Evolutionary conservation across 2,797 vertebrate genomes (phyloP), one percentile per base, ranked within the genome.

Genomic region (Gadopsis marmoratus): DNA sequence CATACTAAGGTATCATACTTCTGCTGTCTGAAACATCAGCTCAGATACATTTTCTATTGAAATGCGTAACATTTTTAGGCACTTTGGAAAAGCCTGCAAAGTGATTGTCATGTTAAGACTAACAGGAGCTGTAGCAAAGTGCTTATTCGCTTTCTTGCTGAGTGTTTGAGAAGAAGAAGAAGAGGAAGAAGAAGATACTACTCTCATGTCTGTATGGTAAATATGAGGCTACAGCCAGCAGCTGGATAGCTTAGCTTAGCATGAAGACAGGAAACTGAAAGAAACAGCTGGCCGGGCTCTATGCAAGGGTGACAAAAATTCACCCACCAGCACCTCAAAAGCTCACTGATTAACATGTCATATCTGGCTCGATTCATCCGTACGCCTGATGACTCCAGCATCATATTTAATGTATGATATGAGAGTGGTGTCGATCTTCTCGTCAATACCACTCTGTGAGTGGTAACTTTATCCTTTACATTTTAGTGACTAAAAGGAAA

Each of bases 31-130:
- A 50, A 60, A 54, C 16, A 37, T 58, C 66, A 31, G 35, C 19
- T 63, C 58, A 50, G 58, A 53, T 39, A 26, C n/a, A 35, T 66
- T 59, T 59, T 39, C 19, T 61, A 54, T 19, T 66, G 8, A 53
- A 19, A 35, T 76, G 31, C 31, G 31, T 16, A 69, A 37, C 31
- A 51, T 51, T 7, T 48, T 11, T 37, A 50, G 5, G 8, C 29
- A 23, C 19, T 23, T 47, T 2, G 13, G 5, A 45, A 63, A 13
- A 13, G 5, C 4, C 53, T 17, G 5, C 33, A 17, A 35, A 64
- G 41, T 19, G 29, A 45, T 5, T 48, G 62, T 47, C 26, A 64
- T 13, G 11, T 50, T 16, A 35, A 33, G 26, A 48, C 29, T n/a
- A 21, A 31, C 21, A 67, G 10, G 1, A 43, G 26, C 23, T 45